Evolutionary conservation across 1,140 invertebrate species (phyloP).

Genomic region (Steinernema feltiae): DNA sequence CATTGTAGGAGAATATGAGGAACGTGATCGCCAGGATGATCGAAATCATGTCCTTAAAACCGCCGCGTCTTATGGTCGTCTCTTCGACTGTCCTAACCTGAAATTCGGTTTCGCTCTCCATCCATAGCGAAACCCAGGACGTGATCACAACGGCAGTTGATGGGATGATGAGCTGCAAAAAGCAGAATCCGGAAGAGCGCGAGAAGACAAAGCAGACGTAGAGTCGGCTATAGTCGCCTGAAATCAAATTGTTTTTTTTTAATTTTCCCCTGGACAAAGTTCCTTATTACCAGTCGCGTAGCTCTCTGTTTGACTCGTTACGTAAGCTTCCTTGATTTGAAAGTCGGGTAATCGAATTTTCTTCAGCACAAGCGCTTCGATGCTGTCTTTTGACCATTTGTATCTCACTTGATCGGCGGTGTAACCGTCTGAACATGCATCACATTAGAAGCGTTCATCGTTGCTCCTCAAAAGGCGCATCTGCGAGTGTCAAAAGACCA

Average conservation of each 20-base stretch:
- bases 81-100: constrained; percentile 1
- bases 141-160: constrained; percentile 41
- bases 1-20: constrained; percentile 94
- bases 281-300: constrained; percentile 35
- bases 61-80: too few relatives aligned
- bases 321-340: constrained; percentile 41
- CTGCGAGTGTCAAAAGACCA: background rate
- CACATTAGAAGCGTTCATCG: background rate
- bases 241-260: constrained; percentile 9
- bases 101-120: constrained; percentile 38
- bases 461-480: background rate
- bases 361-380: constrained; percentile 31
- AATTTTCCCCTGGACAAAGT: background rate
- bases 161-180: constrained; percentile 42
- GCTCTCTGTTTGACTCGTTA: constrained; percentile 45
- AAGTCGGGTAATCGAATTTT: constrained; percentile 48
- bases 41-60: constrained; percentile 76
- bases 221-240: constrained; percentile 40
- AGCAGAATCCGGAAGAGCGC: constrained; percentile 37
- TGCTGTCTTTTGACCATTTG: constrained; percentile 27
- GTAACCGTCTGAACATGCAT: constrained; percentile 37
- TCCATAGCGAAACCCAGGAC: constrained; percentile 40
- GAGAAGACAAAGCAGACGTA: constrained; percentile 41
- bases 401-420: constrained; percentile 38
- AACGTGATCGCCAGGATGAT: constrained; percentile 92